Percentiles rank a stretch among this genome's conserved stretches.
phyloP scores from a whole-genome alignment of 2,113 vertebrate genomes.

The Ameiurus melas region DNA sequence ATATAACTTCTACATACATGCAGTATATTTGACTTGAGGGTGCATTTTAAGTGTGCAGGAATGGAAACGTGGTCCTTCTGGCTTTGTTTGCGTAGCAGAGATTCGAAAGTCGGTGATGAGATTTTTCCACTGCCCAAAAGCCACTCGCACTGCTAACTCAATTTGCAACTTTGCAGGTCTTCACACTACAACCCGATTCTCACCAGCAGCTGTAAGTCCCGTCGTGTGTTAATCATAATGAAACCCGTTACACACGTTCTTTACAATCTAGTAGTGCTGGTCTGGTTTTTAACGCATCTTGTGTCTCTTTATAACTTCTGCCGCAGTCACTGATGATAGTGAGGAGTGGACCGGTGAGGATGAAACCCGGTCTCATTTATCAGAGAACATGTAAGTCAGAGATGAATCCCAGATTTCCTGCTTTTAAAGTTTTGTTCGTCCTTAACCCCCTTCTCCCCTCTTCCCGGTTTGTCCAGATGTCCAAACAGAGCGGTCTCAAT shows the following conservation, averaged over 20 bases:
- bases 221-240: neutral
- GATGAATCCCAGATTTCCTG: neutral
- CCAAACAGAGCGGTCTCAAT: constrained; percentile 53
- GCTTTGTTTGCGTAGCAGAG: neutral
- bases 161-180: constrained; percentile 62
- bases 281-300: neutral
- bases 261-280: neutral
- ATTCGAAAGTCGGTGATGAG: neutral
- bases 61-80: neutral
- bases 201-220: constrained; percentile 74
- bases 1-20: too few species aligned
- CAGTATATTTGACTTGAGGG: too few species aligned
- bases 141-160: neutral
- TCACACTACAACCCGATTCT: constrained; percentile 63
- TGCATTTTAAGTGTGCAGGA: too few species aligned
- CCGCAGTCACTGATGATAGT: constrained; percentile 80
- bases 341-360: constrained; percentile 82
- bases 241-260: too few species aligned
- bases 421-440: neutral
- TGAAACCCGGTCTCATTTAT: constrained; percentile 60
- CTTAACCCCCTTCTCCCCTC: neutral
- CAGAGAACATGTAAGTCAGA: constrained; percentile 65
- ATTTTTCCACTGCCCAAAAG: neutral
- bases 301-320: constrained; percentile 42
- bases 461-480: constrained; percentile 46